A percentile compares a stretch with the other conserved stretches of the same genome.
These are phyloP conservation scores for Pseudochaenichthys georgianus DNA, from an alignment of 2,797 vertebrate species.

Conservation along the genomic window DNA sequence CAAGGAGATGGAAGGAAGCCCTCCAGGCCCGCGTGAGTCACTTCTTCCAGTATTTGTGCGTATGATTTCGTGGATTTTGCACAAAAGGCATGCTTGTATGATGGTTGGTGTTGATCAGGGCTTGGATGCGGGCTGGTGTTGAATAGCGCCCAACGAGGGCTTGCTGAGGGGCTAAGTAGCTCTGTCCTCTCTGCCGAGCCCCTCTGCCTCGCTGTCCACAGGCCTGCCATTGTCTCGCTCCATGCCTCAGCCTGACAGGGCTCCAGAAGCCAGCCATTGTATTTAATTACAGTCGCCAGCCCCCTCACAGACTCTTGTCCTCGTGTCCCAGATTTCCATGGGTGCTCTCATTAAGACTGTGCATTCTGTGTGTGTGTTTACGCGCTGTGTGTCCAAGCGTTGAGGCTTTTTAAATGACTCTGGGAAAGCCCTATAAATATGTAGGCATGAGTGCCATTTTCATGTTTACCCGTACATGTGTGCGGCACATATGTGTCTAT, in stretches of 20 bases:
- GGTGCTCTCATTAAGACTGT: slow-evolving; percentile 79
- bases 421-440: slow-evolving; percentile 44
- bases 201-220: slow-evolving; percentile 71
- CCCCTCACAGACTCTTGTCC: slow-evolving; percentile 79
- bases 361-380: slow-evolving; percentile 47
- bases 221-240: slow-evolving; percentile 79
- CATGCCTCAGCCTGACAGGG: slow-evolving; percentile 72
- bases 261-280: slow-evolving; percentile 84
- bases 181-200: slow-evolving; percentile 58
- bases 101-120: slow-evolving; percentile 66
- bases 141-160: slow-evolving; percentile 68
- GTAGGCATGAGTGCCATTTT: slow-evolving; percentile 43
- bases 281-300: slow-evolving; percentile 85
- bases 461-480: slow-evolving; percentile 11
- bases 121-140: slow-evolving; percentile 66
- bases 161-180: slow-evolving; percentile 72
- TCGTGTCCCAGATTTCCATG: slow-evolving; percentile 83
- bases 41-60: slow-evolving; percentile 64
- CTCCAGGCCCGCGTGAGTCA: slow-evolving; percentile 74
- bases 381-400: slow-evolving; percentile 15
- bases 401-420: slow-evolving; percentile 47
- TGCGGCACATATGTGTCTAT: slow-evolving; percentile 51
- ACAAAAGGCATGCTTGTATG: slow-evolving; percentile 74
- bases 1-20: slow-evolving; percentile 51
- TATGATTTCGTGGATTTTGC: slow-evolving; percentile 47